These are phyloP conservation scores for Zaprionus taronus DNA, from an alignment of 1,140 invertebrate genomes.

Conservation along the genomic window DNA sequence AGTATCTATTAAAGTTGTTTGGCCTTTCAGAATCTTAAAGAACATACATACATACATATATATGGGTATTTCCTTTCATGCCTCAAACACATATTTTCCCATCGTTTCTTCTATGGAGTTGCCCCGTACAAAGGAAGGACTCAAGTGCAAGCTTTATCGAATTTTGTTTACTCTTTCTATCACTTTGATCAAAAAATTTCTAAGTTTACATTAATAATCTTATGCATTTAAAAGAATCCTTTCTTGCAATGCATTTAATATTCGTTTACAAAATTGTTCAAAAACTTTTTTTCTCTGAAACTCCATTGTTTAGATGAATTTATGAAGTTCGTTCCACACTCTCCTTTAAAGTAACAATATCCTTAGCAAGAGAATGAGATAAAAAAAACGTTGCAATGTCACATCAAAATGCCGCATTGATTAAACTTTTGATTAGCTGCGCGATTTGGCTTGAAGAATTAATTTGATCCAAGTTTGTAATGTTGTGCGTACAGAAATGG, in stretches of 20 bases:
- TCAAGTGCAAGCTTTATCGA: neutral
- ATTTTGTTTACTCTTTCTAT: neutral
- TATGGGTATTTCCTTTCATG: slow-evolving; percentile 46
- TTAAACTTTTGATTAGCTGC: slow-evolving; percentile 76
- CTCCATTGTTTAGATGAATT: neutral
- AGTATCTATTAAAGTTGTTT: slow-evolving; percentile 41
- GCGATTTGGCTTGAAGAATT: slow-evolving; percentile 74
- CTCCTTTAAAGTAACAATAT: neutral
- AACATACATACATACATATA: slow-evolving; percentile 9
- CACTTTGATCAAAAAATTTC: too few relatives aligned
- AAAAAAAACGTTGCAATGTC: slow-evolving; percentile 50
- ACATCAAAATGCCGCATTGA: slow-evolving; percentile 75
- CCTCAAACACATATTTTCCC: slow-evolving; percentile 60
- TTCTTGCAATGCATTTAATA: neutral
- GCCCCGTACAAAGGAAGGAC: slow-evolving; percentile 26
- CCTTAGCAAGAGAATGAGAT: slow-evolving; percentile 6
- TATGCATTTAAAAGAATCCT: too few relatives aligned
- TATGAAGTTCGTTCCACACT: neutral
- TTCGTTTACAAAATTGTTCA: neutral
- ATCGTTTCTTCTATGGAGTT: slow-evolving; percentile 56
- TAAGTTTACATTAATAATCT: too few relatives aligned
- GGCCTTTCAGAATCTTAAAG: slow-evolving; percentile 1
- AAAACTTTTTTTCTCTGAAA: neutral
- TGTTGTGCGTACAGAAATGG: slow-evolving; percentile 58
- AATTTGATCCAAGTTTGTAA: slow-evolving; percentile 68